Evolutionary conservation across 1,140 invertebrate species (phyloP), one percentile per base, ranked within the genome.

Genomic region (Wasmannia auropunctata): DNA sequence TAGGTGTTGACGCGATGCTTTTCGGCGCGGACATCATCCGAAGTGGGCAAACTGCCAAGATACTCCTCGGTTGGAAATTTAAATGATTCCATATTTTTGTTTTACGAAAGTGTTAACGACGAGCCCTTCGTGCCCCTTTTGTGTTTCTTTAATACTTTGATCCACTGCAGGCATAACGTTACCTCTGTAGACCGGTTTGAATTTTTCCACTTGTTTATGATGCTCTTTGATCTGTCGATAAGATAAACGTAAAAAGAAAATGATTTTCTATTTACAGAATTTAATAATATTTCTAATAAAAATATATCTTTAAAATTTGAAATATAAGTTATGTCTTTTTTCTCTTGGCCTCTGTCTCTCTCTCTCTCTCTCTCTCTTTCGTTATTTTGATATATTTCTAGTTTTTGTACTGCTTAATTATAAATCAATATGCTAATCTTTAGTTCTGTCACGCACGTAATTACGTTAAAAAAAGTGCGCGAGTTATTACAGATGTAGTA

Each of bases 41-140:
- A 40, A 46, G 10, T 16, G 70, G 88, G 87, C 88, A 84, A 31
- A 22, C 54, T 74, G 87, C 88, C 87, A 90, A 89, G 87, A 84
- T 86, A 43, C 63, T 56, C 25, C 56, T 86, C 75, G 76, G 76
- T 84, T 60, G 28, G 25, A 56, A 62, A 84, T 84, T 79, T 31
- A 51, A 46, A 49, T 63, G 63, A 58, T 88, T 77, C 14, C 76
- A 37, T 72, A 49, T 88, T 67, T 86, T 87, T 72, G 89, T 89
- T 89, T 89, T 67, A 60, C 40, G 56, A 40, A 34, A 22, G 75
- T 75, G 65, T 54, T 28, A 56, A 54, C 14, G 31, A 25, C 14
- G 0, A n/a, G n/a, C n/a, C 75, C 3, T 0, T 77, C 43, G 14
- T 79, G 4, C 16, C n/a, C n/a, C 1, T 69, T 40, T 40, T 3